phyloP scores from a whole-genome alignment of 1,140 invertebrate genomes.

The Lordiphosa collinella region DNA sequence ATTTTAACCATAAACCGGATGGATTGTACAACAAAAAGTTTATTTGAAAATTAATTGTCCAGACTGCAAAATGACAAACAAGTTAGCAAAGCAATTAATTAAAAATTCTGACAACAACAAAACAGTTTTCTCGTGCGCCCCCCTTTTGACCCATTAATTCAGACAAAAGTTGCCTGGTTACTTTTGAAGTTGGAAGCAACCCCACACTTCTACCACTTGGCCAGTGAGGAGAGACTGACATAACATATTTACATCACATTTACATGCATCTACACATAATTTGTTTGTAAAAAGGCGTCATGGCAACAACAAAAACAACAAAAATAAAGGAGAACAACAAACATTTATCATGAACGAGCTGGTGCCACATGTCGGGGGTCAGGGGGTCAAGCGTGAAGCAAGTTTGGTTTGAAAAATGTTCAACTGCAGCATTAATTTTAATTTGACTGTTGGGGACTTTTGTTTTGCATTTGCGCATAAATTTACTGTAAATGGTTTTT shows the following conservation, averaged over 20 bases:
- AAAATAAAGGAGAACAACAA: slow-evolving; percentile 25
- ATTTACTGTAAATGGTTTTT: too few relatives aligned
- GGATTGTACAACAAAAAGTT: too few relatives aligned
- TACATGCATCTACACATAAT: slow-evolving; percentile 21
- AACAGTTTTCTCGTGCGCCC: slow-evolving; percentile 3
- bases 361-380: slow-evolving; percentile 38
- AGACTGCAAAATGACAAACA: too few relatives aligned
- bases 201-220: too few relatives aligned
- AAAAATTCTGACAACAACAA: slow-evolving; percentile 12
- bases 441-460: slow-evolving; percentile 13
- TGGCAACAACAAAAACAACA: slow-evolving; percentile 30
- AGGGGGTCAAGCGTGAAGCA: slow-evolving; percentile 30
- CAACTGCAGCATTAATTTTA: slow-evolving; percentile 38
- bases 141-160: slow-evolving; percentile 17
- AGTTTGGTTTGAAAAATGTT: slow-evolving; percentile 22
- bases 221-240: slow-evolving; percentile 3
- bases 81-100: slow-evolving; percentile 15
- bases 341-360: slow-evolving; percentile 14
- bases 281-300: slow-evolving; percentile 32
- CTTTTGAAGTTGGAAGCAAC: slow-evolving; percentile 28
- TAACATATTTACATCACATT: slow-evolving; percentile 15
- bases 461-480: not conserved
- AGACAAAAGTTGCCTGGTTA: slow-evolving; percentile 40
- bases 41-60: too few relatives aligned
- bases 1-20: too few relatives aligned